Evolutionary conservation across 2,113 vertebrate genomes (phyloP).

Genomic region (Phylloscopus whistleri): DNA sequence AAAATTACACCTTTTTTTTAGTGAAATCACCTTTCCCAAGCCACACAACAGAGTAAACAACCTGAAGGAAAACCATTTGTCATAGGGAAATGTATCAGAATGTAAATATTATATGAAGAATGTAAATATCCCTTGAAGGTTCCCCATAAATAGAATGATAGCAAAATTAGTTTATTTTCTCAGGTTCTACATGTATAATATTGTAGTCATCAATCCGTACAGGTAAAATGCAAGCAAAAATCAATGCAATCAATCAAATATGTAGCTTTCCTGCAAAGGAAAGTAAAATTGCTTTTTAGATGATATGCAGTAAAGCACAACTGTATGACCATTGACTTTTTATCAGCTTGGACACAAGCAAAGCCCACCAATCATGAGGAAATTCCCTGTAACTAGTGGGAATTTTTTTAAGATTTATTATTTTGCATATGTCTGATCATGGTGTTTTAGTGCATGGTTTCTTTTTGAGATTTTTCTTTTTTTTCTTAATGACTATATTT

Average conservation of each 20-base stretch:
- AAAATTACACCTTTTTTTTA: background rate
- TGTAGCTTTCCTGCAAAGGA: background rate
- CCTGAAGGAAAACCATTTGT: conserved; percentile 3
- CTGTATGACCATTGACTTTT: background rate
- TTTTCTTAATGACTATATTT: background rate
- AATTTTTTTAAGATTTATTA: background rate
- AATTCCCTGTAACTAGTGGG: background rate
- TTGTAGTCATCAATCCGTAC: background rate
- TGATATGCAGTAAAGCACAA: background rate
- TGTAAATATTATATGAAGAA: conserved; percentile 33
- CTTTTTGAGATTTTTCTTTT: background rate
- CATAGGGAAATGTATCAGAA: background rate
- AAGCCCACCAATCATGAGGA: background rate
- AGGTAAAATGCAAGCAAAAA: conserved; percentile 29
- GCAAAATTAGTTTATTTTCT: conserved; percentile 2
- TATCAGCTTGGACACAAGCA: background rate
- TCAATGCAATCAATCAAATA: background rate
- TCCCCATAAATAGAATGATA: background rate
- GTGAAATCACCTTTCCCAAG: background rate
- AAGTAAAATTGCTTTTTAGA: conserved; percentile 1
- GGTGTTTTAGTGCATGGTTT: background rate
- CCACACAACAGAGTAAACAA: conserved; percentile 7
- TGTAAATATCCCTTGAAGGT: conserved; percentile 17
- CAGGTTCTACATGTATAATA: background rate
- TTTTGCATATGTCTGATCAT: background rate